These are phyloP conservation scores for Sinohyriopsis cumingii DNA, from an alignment of 2,888 invertebrate species.

Conservation along the genomic window DNA sequence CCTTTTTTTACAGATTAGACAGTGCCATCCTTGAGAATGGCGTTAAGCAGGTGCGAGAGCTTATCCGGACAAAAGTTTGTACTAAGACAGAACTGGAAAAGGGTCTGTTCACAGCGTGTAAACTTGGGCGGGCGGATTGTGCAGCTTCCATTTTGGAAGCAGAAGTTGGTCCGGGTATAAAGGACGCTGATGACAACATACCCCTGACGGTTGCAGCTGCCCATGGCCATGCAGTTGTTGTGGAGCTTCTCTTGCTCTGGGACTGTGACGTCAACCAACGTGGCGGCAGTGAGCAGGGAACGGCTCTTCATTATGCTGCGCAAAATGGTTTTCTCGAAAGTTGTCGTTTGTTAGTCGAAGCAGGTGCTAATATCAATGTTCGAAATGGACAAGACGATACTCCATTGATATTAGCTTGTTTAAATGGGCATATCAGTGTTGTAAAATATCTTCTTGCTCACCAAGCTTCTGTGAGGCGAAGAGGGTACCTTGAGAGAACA, in stretches of 20 bases:
- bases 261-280: constrained; percentile 49
- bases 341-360: constrained; percentile 52
- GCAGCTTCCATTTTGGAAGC: constrained; percentile 49
- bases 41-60: constrained; percentile 20
- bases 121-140: constrained; percentile 44
- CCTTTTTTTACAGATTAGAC: constrained; percentile 26
- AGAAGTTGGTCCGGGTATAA: constrained; percentile 48
- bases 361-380: constrained; percentile 55
- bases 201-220: constrained; percentile 53
- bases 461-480: constrained; percentile 55
- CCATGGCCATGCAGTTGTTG: constrained; percentile 48
- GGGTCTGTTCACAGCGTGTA: constrained; percentile 42
- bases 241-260: constrained; percentile 57
- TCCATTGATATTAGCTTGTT: constrained; percentile 62
- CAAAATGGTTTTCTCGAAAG: constrained; percentile 55
- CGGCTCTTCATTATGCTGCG: constrained; percentile 62
- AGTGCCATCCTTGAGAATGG: constrained; percentile 28
- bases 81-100: constrained; percentile 35
- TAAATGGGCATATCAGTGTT: constrained; percentile 57
- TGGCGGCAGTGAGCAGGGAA: constrained; percentile 51
- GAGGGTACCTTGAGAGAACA: constrained; percentile 62
- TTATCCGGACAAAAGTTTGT: constrained; percentile 15
- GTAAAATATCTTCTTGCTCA: constrained; percentile 57
- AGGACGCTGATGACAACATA: constrained; percentile 38
- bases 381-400: constrained; percentile 60